These are phyloP conservation scores for Spheniscus mendiculus DNA, from an alignment of 2,113 vertebrate species.

Conservation along the genomic window DNA sequence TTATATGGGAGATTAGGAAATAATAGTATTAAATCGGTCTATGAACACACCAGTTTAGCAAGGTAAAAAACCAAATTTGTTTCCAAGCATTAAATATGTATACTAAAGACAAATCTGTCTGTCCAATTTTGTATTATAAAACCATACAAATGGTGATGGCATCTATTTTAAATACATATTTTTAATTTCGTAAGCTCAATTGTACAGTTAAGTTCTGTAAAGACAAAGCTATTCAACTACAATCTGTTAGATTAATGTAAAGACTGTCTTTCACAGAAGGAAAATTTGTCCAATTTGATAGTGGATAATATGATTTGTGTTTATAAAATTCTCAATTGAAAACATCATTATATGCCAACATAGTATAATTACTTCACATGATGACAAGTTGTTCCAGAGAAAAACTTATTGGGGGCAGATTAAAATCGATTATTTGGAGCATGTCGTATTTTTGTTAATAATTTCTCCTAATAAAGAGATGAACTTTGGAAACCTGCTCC, in stretches of 20 bases:
- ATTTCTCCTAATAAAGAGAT: not conserved
- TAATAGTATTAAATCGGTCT: not conserved
- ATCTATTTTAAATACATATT: not conserved
- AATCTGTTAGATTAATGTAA: not conserved
- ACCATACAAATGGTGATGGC: not conserved
- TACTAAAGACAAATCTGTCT: not conserved
- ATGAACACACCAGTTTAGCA: not conserved
- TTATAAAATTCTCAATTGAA: not conserved
- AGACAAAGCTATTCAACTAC: not conserved
- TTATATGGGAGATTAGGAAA: not conserved
- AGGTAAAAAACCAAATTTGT: not conserved
- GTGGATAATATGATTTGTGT: not conserved
- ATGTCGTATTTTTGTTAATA: not conserved
- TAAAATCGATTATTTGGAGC: not conserved
- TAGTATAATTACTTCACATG: not conserved
- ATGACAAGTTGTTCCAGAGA: not conserved
- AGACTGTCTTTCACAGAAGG: not conserved
- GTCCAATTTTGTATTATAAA: not conserved
- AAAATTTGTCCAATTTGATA: not conserved
- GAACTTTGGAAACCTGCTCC: not conserved
- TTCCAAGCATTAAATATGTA: not conserved
- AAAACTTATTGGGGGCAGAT: not conserved
- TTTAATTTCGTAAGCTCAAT: not conserved
- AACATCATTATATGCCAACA: not conserved
- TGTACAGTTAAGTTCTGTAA: not conserved